Evolutionary conservation across 2,113 vertebrate genomes (phyloP), one percentile per base, ranked within the genome.

Genomic region (Trogon surrucura): DNA sequence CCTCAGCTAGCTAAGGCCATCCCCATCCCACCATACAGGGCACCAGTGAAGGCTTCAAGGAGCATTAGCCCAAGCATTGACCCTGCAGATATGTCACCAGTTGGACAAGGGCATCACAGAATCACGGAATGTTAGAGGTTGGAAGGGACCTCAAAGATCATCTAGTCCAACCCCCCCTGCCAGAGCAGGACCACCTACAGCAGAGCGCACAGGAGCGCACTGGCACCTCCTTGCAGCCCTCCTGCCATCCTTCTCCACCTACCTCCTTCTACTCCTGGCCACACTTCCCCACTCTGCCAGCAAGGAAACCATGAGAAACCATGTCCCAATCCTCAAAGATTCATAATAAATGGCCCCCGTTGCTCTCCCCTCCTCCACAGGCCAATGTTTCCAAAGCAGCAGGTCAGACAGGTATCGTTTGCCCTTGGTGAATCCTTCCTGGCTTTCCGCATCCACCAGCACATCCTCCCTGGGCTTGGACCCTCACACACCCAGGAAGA

Each of bases 31-130:
- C 27, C 60, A 84, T 41, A 38, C 4, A 38, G 54, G 9, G 21
- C 50, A 70, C 11, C 3, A 3, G n/a, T 41, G 41, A 66, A 85
- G 15, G 17, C 14, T 73, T 73, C 69, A 77, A 69, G 58, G 32
- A 85, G 14, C 7, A 56, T 9, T 32, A 36, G 38, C 4, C 34
- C 12, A 6, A 58, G 34, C 16, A 47, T 11, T 2, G 2, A 51
- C 10, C 11, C 36, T 11, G 8, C 36, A 74, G 51, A 0, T 5
- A 5, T 7, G 17, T 17, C 4, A 0, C 44, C 23, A 54, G 53
- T 6, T 53, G 29, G 45, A 56, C 1, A 2, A 67, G 10, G 19
- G 10, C 0, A 0, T 22, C 10, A n/a, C n/a, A n/a, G n/a, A n/a
- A n/a, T n/a, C n/a, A n/a, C n/a, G n/a, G n/a, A n/a, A n/a, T n/a